Evolutionary conservation across 2,888 invertebrate species (phyloP).

Genomic region (Tyria jacobaeae): DNA sequence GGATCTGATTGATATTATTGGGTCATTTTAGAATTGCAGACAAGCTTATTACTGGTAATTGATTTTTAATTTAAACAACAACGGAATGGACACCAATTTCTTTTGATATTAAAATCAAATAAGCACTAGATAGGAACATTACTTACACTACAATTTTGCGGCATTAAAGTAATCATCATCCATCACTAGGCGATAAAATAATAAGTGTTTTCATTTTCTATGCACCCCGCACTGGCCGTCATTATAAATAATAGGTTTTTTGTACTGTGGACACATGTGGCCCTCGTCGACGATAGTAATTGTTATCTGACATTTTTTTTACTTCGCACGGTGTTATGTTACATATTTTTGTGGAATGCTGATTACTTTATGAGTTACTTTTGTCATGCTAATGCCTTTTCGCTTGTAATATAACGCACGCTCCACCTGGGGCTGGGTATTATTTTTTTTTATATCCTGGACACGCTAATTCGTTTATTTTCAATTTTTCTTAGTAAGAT

Average conservation of each 20-base stretch:
- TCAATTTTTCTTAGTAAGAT: no score
- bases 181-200: constrained; percentile 77
- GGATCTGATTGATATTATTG: no score
- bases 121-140: constrained; percentile 25
- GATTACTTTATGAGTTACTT: constrained; percentile 27
- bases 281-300: constrained; percentile 44
- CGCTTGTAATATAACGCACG: constrained; percentile 14
- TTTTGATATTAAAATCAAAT: constrained; percentile 35
- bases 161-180: constrained; percentile 69
- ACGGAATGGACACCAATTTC: constrained; percentile 9
- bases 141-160: constrained; percentile 55
- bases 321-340: constrained; percentile 21
- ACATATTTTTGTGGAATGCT: constrained; percentile 30
- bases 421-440: constrained; percentile 11
- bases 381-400: constrained; percentile 8
- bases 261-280: constrained; percentile 71
- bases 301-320: constrained; percentile 29
- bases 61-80: constrained; percentile 5
- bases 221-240: constrained; percentile 72
- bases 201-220: constrained; percentile 76
- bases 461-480: background rate
- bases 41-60: background rate
- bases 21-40: no score
- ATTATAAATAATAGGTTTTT: constrained; percentile 72
- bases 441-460: constrained; percentile 13